These are phyloP conservation scores for Machimus rusticus DNA, from an alignment of 2,888 invertebrate species.

Conservation along the genomic window DNA sequence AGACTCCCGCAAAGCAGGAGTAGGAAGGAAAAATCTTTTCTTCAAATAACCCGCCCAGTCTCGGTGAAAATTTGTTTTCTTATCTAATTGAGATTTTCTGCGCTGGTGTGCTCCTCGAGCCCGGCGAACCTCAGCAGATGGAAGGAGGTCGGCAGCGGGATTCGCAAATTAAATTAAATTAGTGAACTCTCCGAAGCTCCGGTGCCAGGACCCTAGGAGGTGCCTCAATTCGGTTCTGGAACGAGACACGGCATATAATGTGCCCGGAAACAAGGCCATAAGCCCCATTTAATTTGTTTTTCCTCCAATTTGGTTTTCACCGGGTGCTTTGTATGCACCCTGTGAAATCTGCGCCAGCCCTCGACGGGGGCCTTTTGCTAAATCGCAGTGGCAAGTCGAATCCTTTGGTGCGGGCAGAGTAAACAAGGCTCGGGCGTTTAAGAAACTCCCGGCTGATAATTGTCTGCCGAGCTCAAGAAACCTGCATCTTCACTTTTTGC, in stretches of 20 bases:
- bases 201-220: background rate
- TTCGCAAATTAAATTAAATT: constrained; percentile 34
- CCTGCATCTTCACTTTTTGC: background rate
- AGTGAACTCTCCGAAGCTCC: background rate
- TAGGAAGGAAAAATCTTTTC: background rate
- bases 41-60: constrained; percentile 33
- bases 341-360: background rate
- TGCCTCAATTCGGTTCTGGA: background rate
- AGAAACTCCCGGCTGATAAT: background rate
- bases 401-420: background rate
- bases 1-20: background rate
- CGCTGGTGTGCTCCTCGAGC: background rate
- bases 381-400: background rate
- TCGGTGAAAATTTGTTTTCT: constrained; percentile 44
- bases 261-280: constrained; percentile 24
- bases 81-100: constrained; percentile 45
- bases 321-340: constrained; percentile 19
- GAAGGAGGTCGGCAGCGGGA: background rate
- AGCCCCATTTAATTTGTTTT: constrained; percentile 37
- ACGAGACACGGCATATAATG: constrained; percentile 9
- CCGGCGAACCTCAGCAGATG: constrained; percentile 14
- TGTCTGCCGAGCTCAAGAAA: constrained; percentile 11
- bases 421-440: background rate
- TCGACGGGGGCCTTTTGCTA: background rate
- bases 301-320: constrained; percentile 24